Evolutionary conservation across 2,888 invertebrate genomes (phyloP).

Genomic region (Drosophila limbata): DNA sequence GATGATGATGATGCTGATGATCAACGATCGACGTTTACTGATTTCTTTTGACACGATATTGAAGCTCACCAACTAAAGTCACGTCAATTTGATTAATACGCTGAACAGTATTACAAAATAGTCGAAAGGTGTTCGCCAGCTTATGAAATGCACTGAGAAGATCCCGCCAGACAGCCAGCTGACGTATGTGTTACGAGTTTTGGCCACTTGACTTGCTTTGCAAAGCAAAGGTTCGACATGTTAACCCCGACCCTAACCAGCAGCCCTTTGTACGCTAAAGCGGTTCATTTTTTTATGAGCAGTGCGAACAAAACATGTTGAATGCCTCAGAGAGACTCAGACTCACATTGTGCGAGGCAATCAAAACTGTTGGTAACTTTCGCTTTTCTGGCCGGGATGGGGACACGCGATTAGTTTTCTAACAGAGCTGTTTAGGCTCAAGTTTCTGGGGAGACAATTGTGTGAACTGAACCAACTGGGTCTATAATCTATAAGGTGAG

Average conservation of each 20-base stretch:
- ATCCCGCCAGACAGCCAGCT: slow-evolving; percentile 12
- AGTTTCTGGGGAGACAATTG: slow-evolving; percentile 36
- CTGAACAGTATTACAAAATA: slow-evolving; percentile 72
- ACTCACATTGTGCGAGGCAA: slow-evolving; percentile 43
- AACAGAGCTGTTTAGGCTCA: slow-evolving; percentile 61
- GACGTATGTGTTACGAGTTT: slow-evolving; percentile 29
- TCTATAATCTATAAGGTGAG: slow-evolving; percentile 51
- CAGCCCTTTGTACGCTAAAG: slow-evolving; percentile 34
- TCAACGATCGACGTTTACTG: slow-evolving; percentile 35
- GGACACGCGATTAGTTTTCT: slow-evolving; percentile 33
- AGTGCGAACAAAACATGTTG: slow-evolving; percentile 44
- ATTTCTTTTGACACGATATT: slow-evolving; percentile 67
- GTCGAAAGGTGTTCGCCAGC: slow-evolving; percentile 54
- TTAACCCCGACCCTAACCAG: slow-evolving; percentile 21
- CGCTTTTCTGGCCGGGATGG: slow-evolving; percentile 60
- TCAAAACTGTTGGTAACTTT: slow-evolving; percentile 58
- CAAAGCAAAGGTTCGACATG: slow-evolving; percentile 17
- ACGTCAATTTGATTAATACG: slow-evolving; percentile 77
- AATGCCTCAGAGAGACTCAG: slow-evolving; percentile 32
- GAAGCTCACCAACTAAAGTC: slow-evolving; percentile 54
- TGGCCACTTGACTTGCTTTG: slow-evolving; percentile 26
- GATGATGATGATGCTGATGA: slow-evolving; percentile 22
- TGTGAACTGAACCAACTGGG: slow-evolving; percentile 47
- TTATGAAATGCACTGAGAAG: slow-evolving; percentile 58
- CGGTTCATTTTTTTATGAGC: slow-evolving; percentile 53